Base-by-base conservation (phyloP, 2,113 vertebrate species). In the Athene noctua region DNA sequence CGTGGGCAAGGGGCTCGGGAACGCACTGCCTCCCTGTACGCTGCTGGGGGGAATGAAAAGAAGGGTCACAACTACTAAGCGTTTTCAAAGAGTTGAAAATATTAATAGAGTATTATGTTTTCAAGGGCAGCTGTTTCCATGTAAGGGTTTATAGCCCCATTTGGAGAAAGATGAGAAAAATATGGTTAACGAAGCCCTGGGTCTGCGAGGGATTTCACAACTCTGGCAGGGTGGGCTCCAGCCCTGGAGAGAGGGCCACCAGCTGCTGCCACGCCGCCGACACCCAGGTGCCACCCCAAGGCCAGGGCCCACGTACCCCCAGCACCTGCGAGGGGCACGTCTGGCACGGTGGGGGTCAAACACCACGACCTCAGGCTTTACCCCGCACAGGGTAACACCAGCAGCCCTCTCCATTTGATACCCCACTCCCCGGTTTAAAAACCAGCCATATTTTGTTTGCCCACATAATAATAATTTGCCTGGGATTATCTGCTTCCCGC, bases 1-100 rank as follows among this genome's bases (percentile, higher is more conserved):
- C 5, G 0, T 2, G 15, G 1, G 0, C 19, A n/a, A 42, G 40
- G 54, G 75, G n/a, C 44, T 79, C 3, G 3, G 52, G 32, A 44
- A 65, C 7, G 2, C 2, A 0, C 22, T 26, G 49, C 42, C 32
- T 57, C 42, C 34, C 3, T 4, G 1, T 4, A 9, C 0, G 0
- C 77, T 68, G 54, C 42, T 30, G 8, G 58, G 49, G 7, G 29
- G 32, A 25, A 26, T 36, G 62, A 18, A 58, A 52, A 80, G 32
- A 13, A n/a, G 25, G 6, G 13, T 26, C 15, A 38, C 6, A 52
- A 66, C 25, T 10, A n/a, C 21, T 2, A 27, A 21, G 15, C 15
- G 30, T 26, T 21, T 40, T 36, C 51, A 40, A 20, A 25, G 13
- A 15, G 6, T 1, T 80, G 66, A 34, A 47, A 49, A 54, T 8